Base-by-base conservation (phyloP, 1,140 invertebrate species). In the Sycophaga agraensis region DNA sequence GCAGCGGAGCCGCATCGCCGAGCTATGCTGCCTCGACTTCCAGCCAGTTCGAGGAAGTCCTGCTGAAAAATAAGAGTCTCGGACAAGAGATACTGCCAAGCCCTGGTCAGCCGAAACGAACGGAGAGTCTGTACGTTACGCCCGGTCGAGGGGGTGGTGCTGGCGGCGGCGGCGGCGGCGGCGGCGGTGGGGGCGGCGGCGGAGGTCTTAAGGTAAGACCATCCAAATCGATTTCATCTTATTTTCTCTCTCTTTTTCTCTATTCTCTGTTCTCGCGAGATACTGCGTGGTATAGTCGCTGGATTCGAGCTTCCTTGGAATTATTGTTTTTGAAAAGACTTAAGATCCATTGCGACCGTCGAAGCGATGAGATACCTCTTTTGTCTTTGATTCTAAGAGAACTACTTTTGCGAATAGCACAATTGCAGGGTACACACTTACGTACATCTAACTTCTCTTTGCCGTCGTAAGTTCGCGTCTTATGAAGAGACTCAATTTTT, bases 41-140 rank as follows among this genome's bases (percentile, higher is more conserved):
- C 39, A 74, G 67, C 50, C 71, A 89, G 39, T 92, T 92, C 74
- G 91, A 93, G 70, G 91, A 92, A 46, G 86, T 90, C 19, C 83
- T 91, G 55, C 70, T 93, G 64, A 85, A 89, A 71, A 91, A 93
- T 73, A 84, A 90, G 67, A 88, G 84, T 58, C 83, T 93, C 48
- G 91, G 90, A 43, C 92, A 93, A 80, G 92, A 94, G 74, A 94
- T 94, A 73, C 87, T 92, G 70, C 89, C 91, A 34, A 91, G 91
- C 69, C 86, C 85, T 53, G 87, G 87, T 63, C 91, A 93, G 74
- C 92, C 92, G 37, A 94, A 94, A 76, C 84, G 93, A 66, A 95
- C 93, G 49, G 93, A 95, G 73, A 95, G 92, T 77, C 81, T 91
- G 46, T 90, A 86, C 17, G 61, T 63, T 1, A 63, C 61, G 6